Evolutionary conservation across 1,140 invertebrate genomes (phyloP).

Genomic region (Rhopalosiphum padi): DNA sequence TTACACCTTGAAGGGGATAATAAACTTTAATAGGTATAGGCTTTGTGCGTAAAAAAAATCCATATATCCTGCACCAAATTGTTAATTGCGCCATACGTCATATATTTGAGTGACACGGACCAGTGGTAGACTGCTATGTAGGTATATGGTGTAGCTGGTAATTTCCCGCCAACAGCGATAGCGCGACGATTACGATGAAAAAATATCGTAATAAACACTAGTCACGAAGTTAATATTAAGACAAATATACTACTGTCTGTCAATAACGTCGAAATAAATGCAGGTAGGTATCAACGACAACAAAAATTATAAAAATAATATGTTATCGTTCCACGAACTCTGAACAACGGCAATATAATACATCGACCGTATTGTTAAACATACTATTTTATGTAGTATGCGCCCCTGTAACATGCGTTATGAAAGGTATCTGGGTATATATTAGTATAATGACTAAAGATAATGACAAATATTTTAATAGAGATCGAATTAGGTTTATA

Average conservation of each 20-base stretch:
- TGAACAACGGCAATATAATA: not conserved
- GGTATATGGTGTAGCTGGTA: not conserved
- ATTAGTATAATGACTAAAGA: not conserved
- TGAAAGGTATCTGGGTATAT: not conserved
- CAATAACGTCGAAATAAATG: not conserved
- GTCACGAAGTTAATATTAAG: not conserved
- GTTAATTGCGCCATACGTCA: not conserved
- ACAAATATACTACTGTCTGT: not conserved
- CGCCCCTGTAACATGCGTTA: not conserved
- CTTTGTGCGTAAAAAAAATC: not conserved
- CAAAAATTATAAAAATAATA: not conserved
- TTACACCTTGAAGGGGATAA: conserved; percentile 12
- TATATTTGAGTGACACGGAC: not conserved
- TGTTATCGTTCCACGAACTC: not conserved
- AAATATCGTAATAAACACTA: not conserved
- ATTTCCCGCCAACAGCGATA: not conserved
- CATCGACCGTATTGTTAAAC: not conserved
- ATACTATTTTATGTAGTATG: not conserved
- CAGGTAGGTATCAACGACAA: not conserved
- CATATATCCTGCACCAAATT: not conserved
- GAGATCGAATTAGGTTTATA: not conserved
- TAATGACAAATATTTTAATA: conserved; percentile 18
- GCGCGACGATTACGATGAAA: not conserved
- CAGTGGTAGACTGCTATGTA: not conserved
- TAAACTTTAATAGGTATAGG: not conserved